A percentile compares a stretch with the other conserved stretches of the same genome.
phyloP scores from a whole-genome alignment of 2,797 vertebrate genomes.

The Poecilia wingei region DNA sequence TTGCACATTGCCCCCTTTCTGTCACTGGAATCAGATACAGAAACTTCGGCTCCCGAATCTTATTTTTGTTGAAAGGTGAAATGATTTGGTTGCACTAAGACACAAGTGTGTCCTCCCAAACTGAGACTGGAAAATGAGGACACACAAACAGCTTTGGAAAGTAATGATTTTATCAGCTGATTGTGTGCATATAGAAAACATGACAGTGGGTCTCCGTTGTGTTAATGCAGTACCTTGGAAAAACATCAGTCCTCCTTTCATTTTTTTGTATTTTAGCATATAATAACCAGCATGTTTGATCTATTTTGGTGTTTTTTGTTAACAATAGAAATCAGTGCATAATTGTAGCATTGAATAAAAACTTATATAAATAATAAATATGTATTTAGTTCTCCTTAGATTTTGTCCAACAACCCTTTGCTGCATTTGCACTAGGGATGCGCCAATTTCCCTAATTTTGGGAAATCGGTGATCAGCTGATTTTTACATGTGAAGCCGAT shows the following conservation, averaged over 20 bases:
- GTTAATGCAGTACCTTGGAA: conserved; percentile 40
- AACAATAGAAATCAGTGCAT: background rate
- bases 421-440: background rate
- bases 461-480: too few relatives aligned
- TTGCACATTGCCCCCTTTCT: conserved; percentile 50
- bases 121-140: conserved; percentile 30
- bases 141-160: conserved; percentile 32
- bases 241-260: background rate
- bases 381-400: background rate
- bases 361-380: background rate
- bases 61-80: conserved; percentile 29
- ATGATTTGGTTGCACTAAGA: conserved; percentile 42
- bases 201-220: conserved; percentile 45
- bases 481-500: too few relatives aligned
- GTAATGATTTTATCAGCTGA: conserved; percentile 42
- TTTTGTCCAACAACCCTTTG: background rate
- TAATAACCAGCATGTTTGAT: background rate
- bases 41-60: conserved; percentile 35
- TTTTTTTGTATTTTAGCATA: background rate
- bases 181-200: conserved; percentile 28
- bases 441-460: too few relatives aligned
- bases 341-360: background rate
- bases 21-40: conserved; percentile 53
- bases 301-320: background rate
- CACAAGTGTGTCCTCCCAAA: conserved; percentile 41